Evolutionary conservation across 2,113 vertebrate genomes (phyloP).

Genomic region (Coreoperca whiteheadi): DNA sequence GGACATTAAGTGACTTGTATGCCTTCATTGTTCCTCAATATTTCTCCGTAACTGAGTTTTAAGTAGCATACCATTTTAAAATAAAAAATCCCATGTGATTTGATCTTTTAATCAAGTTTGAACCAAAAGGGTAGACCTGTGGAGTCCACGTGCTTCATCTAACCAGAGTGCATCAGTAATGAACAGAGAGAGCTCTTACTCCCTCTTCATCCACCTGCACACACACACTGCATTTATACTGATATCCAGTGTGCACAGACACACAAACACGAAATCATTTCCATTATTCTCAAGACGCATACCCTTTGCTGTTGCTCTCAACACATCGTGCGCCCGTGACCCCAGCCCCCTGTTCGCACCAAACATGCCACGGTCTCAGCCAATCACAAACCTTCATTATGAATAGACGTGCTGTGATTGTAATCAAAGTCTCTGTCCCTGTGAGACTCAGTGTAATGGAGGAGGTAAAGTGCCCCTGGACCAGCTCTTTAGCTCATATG

Average conservation of each 20-base stretch:
- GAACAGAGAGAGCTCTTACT: slow-evolving; percentile 9
- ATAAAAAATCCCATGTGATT: not conserved
- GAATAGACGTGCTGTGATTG: slow-evolving; percentile 9
- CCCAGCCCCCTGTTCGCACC: not conserved
- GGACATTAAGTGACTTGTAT: not conserved
- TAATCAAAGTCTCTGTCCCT: slow-evolving; percentile 43
- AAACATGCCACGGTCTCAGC: not conserved
- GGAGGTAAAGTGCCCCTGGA: slow-evolving; percentile 37
- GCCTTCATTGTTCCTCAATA: not conserved
- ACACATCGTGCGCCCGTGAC: not conserved
- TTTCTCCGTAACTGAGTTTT: not conserved
- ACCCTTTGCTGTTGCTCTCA: not conserved
- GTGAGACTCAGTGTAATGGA: not conserved
- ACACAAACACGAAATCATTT: not conserved
- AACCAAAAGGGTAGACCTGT: not conserved
- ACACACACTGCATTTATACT: not conserved
- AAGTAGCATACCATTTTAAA: not conserved
- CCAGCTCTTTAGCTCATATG: not conserved
- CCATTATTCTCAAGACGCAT: not conserved
- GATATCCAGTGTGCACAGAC: not conserved
- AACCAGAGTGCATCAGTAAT: slow-evolving; percentile 14
- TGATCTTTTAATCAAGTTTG: not conserved
- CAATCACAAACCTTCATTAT: slow-evolving; percentile 19
- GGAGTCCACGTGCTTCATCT: not conserved
- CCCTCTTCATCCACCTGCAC: not conserved